Conservation (phyloP, 53 echinoderm and acorn worm species). For the Echinarachnius parma region DNA sequence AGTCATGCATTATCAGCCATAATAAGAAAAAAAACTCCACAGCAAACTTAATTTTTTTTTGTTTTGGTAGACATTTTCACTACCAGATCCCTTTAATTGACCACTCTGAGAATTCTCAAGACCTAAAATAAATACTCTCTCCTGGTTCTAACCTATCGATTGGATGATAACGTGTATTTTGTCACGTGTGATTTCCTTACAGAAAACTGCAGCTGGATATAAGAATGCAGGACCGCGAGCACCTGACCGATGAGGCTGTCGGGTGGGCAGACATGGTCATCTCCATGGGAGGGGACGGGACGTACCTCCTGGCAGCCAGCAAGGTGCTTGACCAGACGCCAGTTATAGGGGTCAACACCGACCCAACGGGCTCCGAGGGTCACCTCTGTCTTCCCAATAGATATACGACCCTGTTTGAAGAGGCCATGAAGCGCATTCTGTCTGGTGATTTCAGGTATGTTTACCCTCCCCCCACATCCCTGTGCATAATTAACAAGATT, state of each 20-base stretch:
- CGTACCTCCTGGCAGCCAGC: slow-evolving; percentile 80
- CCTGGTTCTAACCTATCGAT: too few relatives aligned
- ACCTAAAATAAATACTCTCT: too few relatives aligned
- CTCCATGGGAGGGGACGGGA: slow-evolving; percentile 92
- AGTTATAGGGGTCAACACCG: slow-evolving; percentile 90
- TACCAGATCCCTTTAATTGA: too few relatives aligned
- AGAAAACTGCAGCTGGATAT: slow-evolving; percentile 61
- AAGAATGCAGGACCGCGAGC: slow-evolving; percentile 40
- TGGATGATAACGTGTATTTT: too few relatives aligned
- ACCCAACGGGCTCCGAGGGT: slow-evolving; percentile 79
- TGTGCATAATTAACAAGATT: too few relatives aligned
- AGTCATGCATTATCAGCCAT: too few relatives aligned
- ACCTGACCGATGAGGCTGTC: slow-evolving; percentile 53
- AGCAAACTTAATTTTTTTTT: too few relatives aligned
- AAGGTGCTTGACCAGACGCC: slow-evolving; percentile 84
- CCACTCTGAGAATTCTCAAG: too few relatives aligned
- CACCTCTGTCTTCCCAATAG: slow-evolving; percentile 72
- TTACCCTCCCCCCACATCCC: too few relatives aligned
- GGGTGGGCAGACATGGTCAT: slow-evolving; percentile 79
- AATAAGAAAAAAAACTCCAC: too few relatives aligned
- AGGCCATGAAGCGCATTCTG: slow-evolving; percentile 60
- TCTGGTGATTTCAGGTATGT: slow-evolving; percentile 81
- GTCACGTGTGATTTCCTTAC: too few relatives aligned
- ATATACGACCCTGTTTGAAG: slow-evolving; percentile 61
- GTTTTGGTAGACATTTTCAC: too few relatives aligned